Conservation (phyloP, 2,888 invertebrate species). For the Agriotes lineatus region DNA sequence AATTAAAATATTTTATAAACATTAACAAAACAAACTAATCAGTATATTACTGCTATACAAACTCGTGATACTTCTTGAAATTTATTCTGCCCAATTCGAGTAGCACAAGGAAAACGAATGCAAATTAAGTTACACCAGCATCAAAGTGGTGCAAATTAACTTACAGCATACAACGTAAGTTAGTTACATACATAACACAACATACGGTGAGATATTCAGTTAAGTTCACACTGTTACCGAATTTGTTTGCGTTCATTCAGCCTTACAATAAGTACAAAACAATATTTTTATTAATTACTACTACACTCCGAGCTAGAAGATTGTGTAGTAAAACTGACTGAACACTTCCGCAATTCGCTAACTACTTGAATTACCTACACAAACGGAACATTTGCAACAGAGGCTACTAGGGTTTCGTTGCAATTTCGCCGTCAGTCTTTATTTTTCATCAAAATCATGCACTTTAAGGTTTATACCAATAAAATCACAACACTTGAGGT, state of each 20-base stretch:
- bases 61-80: too few species aligned
- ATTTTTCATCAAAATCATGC: conserved; percentile 49
- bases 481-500: conserved; percentile 55
- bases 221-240: conserved; percentile 33
- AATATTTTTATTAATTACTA: not conserved
- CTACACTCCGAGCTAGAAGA: conserved; percentile 8
- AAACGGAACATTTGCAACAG: conserved; percentile 43
- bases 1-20: not conserved
- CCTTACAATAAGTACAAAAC: conserved; percentile 40
- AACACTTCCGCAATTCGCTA: conserved; percentile 33
- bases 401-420: conserved; percentile 37
- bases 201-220: conserved; percentile 31
- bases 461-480: conserved; percentile 48
- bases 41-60: too few species aligned
- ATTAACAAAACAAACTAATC: not conserved
- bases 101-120: not conserved
- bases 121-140: conserved; percentile 27
- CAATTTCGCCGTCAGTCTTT: conserved; percentile 53
- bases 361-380: conserved; percentile 41
- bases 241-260: conserved; percentile 26
- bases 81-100: conserved; percentile 17
- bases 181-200: conserved; percentile 35
- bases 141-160: conserved; percentile 29
- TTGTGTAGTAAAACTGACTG: conserved; percentile 31
- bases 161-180: conserved; percentile 25